A percentile compares a stretch with the other conserved stretches of the same genome.
These are phyloP conservation scores for Alcis repandata DNA, from an alignment of 2,888 invertebrate genomes.

Conservation along the genomic window DNA sequence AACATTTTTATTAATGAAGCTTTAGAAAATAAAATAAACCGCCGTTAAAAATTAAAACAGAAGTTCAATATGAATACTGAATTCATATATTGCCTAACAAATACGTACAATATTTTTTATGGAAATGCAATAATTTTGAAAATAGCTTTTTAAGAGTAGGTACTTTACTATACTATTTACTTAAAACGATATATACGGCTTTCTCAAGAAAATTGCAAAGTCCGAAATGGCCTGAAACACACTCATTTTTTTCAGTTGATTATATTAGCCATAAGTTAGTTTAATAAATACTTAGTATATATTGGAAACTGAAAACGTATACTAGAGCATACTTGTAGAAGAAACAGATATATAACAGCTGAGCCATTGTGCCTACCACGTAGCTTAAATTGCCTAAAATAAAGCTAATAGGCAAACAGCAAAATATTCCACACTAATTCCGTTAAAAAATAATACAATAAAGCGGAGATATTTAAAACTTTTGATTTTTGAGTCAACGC, in stretches of 20 bases:
- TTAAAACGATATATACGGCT: neutral
- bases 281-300: constrained; percentile 6
- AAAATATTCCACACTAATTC: constrained; percentile 39
- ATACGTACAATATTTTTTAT: neutral
- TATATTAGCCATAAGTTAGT: constrained; percentile 16
- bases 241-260: constrained; percentile 2
- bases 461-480: neutral
- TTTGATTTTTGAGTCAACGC: too few relatives aligned
- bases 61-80: neutral
- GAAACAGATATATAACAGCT: constrained; percentile 60
- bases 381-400: constrained; percentile 53
- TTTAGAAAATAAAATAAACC: neutral
- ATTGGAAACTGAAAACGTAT: constrained; percentile 17
- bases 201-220: neutral
- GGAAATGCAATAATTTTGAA: too few relatives aligned
- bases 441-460: constrained; percentile 54
- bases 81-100: neutral
- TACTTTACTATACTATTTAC: too few relatives aligned
- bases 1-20: neutral
- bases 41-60: neutral
- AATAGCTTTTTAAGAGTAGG: too few relatives aligned
- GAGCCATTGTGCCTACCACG: constrained; percentile 78
- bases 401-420: constrained; percentile 13
- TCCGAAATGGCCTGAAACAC: constrained; percentile 17
- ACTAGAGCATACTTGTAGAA: constrained; percentile 31